Conservation (phyloP, 2,888 invertebrate genomes). For the Malachius bipustulatus region DNA sequence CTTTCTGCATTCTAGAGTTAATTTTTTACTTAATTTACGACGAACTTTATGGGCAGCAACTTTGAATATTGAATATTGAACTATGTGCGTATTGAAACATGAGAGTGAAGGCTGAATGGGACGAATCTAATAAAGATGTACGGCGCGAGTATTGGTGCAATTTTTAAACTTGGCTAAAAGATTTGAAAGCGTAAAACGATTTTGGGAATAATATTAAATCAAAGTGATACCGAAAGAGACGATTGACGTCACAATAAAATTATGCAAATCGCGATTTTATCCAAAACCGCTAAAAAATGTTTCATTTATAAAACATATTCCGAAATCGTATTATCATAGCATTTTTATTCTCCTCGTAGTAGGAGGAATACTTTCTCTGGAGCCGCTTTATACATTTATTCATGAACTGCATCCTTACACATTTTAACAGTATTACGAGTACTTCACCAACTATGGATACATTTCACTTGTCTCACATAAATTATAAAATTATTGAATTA, state of each 20-base stretch:
- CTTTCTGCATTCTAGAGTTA: constrained; percentile 1
- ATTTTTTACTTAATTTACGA: not conserved
- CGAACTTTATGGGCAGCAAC: not conserved
- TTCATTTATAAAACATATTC: constrained; percentile 33
- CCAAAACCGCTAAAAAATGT: constrained; percentile 30
- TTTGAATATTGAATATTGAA: constrained; percentile 1
- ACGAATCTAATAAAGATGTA: no score
- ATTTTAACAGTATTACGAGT: no score
- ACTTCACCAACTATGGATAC: no score
- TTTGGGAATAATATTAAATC: not conserved
- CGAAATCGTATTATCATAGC: constrained; percentile 30
- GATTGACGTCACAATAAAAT: constrained; percentile 29
- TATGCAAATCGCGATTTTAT: constrained; percentile 32
- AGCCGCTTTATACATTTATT: constrained; percentile 26
- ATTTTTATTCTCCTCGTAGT: constrained; percentile 29
- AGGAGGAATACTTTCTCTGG: constrained; percentile 24
- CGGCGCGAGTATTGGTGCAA: not conserved
- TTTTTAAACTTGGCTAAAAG: constrained; percentile 1
- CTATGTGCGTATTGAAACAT: not conserved
- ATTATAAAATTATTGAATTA: no score
- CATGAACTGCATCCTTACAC: no score
- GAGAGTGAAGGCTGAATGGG: not conserved
- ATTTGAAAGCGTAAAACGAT: constrained; percentile 1
- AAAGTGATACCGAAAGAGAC: not conserved
- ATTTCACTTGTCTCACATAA: no score